These are phyloP conservation scores for Pseudachorutes palmiensis DNA, from an alignment of 1,140 invertebrate genomes.

Conservation along the genomic window DNA sequence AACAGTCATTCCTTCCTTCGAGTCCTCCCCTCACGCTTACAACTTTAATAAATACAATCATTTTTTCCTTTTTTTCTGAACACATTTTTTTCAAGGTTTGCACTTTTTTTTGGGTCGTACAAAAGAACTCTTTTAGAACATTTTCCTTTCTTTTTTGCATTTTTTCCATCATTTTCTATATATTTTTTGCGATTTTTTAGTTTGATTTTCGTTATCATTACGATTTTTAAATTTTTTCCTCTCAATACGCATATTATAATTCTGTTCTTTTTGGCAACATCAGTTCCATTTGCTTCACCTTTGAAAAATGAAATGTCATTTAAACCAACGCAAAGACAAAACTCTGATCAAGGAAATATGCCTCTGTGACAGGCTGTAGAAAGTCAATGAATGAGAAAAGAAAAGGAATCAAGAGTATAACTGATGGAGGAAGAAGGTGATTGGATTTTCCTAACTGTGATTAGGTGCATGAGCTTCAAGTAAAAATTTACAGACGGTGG, in stretches of 20 bases:
- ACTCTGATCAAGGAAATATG: background rate
- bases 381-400: background rate
- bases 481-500: no score
- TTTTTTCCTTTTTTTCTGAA: slow-evolving; percentile 22
- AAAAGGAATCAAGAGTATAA: background rate
- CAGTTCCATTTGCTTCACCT: slow-evolving; percentile 8
- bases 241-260: background rate
- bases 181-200: slow-evolving; percentile 10
- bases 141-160: slow-evolving; percentile 8
- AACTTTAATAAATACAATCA: slow-evolving; percentile 8
- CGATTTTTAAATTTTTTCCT: background rate
- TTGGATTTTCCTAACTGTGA: no score
- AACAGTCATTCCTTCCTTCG: background rate
- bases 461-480: no score
- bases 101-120: slow-evolving; percentile 15
- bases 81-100: slow-evolving; percentile 22
- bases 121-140: background rate
- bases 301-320: slow-evolving; percentile 5
- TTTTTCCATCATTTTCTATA: slow-evolving; percentile 13
- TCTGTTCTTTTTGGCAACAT: slow-evolving; percentile 2
- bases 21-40: background rate
- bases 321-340: no score
- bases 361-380: background rate
- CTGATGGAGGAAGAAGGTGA: no score
- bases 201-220: slow-evolving; percentile 9